These are phyloP conservation scores for Cryptocephalus primarius DNA, from an alignment of 2,888 invertebrate species.

Conservation along the genomic window DNA sequence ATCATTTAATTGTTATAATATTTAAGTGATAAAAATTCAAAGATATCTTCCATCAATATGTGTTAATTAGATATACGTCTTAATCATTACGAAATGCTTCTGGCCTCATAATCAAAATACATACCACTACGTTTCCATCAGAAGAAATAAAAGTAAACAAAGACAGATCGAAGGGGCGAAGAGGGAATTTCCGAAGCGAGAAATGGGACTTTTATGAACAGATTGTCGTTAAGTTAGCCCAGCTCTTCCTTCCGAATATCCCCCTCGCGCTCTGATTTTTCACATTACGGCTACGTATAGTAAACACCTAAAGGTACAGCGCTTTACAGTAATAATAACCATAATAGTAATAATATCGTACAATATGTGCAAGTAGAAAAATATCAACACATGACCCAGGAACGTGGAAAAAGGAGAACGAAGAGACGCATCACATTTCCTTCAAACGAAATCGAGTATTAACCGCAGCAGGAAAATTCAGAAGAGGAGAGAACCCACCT, in stretches of 20 bases:
- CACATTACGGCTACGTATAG: background rate
- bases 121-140: constrained; percentile 3
- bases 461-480: too few relatives aligned
- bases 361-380: constrained; percentile 40
- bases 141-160: background rate
- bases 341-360: constrained; percentile 22
- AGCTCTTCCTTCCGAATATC: too few relatives aligned
- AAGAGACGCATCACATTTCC: too few relatives aligned
- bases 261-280: too few relatives aligned
- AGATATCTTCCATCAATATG: constrained; percentile 34
- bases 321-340: too few relatives aligned
- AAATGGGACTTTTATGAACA: too few relatives aligned
- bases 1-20: constrained; percentile 34
- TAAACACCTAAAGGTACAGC: constrained; percentile 12
- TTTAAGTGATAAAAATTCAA: constrained; percentile 34
- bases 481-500: too few relatives aligned
- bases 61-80: constrained; percentile 19
- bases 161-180: background rate
- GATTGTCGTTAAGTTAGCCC: too few relatives aligned
- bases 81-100: constrained; percentile 27
- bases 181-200: too few relatives aligned
- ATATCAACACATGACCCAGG: constrained; percentile 21
- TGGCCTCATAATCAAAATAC: constrained; percentile 19
- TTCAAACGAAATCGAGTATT: too few relatives aligned
- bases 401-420: background rate